Evolutionary conservation across 2,888 invertebrate species (phyloP).

Genomic region (Junonia oenone): DNA sequence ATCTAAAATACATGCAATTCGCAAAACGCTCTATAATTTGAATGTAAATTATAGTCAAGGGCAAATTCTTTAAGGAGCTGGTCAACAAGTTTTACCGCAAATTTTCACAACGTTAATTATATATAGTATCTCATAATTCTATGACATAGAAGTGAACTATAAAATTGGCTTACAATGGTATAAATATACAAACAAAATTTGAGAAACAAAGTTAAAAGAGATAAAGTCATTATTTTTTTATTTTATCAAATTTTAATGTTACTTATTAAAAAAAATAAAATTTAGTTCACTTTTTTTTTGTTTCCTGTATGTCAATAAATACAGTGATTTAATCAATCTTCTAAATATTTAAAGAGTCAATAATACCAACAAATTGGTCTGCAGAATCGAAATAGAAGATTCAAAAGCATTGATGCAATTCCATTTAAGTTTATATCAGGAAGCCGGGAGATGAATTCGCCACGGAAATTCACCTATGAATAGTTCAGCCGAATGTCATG

Average conservation of each 20-base stretch:
- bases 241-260: too few relatives aligned
- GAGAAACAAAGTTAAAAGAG: too few relatives aligned
- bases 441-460: neutral
- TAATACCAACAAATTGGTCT: too few relatives aligned
- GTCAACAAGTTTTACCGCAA: slow-evolving; percentile 13
- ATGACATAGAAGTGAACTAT: slow-evolving; percentile 7
- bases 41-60: slow-evolving; percentile 32
- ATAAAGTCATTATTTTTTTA: too few relatives aligned
- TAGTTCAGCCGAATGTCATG: slow-evolving; percentile 5
- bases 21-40: slow-evolving; percentile 41
- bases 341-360: too few relatives aligned
- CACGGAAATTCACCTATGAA: slow-evolving; percentile 6
- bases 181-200: too few relatives aligned
- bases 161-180: neutral
- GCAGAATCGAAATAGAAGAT: neutral
- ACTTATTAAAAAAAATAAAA: too few relatives aligned
- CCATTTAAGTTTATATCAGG: neutral
- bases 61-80: slow-evolving; percentile 23
- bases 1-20: slow-evolving; percentile 21
- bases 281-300: too few relatives aligned
- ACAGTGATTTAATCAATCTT: too few relatives aligned
- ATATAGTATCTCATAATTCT: slow-evolving; percentile 11
- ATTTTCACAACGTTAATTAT: slow-evolving; percentile 22
- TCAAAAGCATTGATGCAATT: neutral
- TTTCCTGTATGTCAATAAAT: too few relatives aligned